A percentile compares a stretch with the other conserved stretches of the same genome.
Conservation (phyloP, 2,888 invertebrate species). For the Archaeoteleia sp. region DNA sequence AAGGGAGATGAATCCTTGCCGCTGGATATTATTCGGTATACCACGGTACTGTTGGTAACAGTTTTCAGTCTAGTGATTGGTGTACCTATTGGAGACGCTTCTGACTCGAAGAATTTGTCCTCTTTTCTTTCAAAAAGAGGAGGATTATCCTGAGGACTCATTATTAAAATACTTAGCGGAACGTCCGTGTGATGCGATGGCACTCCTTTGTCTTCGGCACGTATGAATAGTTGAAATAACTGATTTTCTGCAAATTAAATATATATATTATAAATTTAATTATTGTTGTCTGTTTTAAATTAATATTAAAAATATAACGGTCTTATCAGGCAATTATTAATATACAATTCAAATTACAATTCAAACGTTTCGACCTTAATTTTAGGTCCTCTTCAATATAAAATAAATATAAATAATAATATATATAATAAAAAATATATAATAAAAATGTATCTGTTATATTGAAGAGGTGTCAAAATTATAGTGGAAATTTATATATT, state of each 20-base stretch:
- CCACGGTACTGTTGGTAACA: constrained; percentile 79
- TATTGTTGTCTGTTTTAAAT: too few relatives aligned
- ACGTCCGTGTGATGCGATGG: constrained; percentile 87
- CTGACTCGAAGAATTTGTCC: constrained; percentile 87
- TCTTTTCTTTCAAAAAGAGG: constrained; percentile 85
- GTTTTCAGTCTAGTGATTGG: constrained; percentile 82
- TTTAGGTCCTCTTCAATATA: too few relatives aligned
- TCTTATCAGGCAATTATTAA: not conserved
- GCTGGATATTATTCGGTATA: constrained; percentile 80
- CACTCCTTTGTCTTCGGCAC: constrained; percentile 88
- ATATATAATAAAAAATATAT: too few relatives aligned
- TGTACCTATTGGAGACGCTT: constrained; percentile 83
- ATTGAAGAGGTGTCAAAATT: too few relatives aligned
- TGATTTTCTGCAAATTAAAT: constrained; percentile 79
- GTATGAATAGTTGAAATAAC: constrained; percentile 91
- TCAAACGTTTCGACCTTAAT: too few relatives aligned
- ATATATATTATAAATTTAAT: not conserved
- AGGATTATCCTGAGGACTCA: constrained; percentile 81
- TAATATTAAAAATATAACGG: too few relatives aligned
- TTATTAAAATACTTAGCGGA: constrained; percentile 87
- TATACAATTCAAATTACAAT: too few relatives aligned
- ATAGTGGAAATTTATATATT: too few relatives aligned
- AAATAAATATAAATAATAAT: too few relatives aligned
- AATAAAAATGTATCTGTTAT: too few relatives aligned
- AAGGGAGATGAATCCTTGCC: constrained; percentile 80